Conservation (phyloP, 2,888 invertebrate genomes). For the Ophonus ardosiacus region DNA sequence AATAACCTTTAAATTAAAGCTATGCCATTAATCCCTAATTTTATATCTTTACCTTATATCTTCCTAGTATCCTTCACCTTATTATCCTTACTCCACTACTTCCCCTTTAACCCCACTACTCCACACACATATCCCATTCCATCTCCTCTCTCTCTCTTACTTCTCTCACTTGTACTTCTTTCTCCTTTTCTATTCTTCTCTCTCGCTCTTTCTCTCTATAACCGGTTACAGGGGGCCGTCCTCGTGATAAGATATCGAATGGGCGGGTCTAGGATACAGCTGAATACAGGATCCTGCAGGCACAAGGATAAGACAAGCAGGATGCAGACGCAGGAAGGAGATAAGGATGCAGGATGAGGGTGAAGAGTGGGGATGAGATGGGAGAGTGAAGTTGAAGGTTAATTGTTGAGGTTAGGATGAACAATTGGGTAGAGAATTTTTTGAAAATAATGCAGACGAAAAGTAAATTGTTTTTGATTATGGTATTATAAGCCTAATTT, state of each 20-base stretch:
- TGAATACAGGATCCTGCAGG: constrained; percentile 40
- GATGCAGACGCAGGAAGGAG: constrained; percentile 40
- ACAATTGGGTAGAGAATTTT: neutral
- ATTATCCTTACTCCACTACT: neutral
- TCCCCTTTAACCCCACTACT: neutral
- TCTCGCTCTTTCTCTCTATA: constrained; percentile 1
- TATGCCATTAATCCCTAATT: neutral
- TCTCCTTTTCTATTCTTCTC: neutral
- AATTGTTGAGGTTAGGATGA: neutral
- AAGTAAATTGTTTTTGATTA: too few species aligned
- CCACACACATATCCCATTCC: neutral
- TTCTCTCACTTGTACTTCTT: neutral
- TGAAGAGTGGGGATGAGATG: constrained; percentile 13
- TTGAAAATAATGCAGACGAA: neutral
- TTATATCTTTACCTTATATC: neutral
- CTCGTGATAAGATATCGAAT: constrained; percentile 60
- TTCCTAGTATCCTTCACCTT: neutral
- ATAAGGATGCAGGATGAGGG: constrained; percentile 21
- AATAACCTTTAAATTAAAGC: neutral
- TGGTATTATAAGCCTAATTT: too few species aligned
- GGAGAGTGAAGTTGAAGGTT: neutral
- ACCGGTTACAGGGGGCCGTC: constrained; percentile 41
- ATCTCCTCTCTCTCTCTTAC: neutral
- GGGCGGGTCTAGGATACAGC: constrained; percentile 59
- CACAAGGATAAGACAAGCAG: constrained; percentile 37